Evolutionary conservation across 2,113 vertebrate genomes (phyloP), one percentile per base, ranked within the genome.

Genomic region (Picathartes gymnocephalus): DNA sequence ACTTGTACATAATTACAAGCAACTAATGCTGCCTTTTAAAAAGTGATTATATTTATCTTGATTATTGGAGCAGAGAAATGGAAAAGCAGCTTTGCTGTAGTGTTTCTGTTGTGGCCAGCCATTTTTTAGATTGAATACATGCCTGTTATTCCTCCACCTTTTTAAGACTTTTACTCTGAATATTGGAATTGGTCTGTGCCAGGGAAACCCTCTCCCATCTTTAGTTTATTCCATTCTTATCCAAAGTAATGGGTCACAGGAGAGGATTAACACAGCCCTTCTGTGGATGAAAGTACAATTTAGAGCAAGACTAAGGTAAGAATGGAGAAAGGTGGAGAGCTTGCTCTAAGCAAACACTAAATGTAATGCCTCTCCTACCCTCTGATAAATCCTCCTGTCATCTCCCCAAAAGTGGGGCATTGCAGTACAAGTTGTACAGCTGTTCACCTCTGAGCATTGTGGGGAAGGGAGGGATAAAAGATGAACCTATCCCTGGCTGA

Each of bases 301-400:
- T 69, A n/a, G 42, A 68, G 25, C 50, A 57, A 64, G 71, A 45
- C 51, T 24, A 24, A 54, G 50, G 47, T 78, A 39, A 76, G 57
- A 65, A 15, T 15, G 78, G 39, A 56, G n/a, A 56, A 90, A 50
- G n/a, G 70, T n/a, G 12, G 35, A 74, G 79, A 72, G 62, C 37
- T 82, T 79, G 25, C 44, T 88, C 50, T 73, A 60, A 72, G 68
- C 48, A 69, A 76, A 61, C 22, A 2, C 10, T 44, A 33, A 50
- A 44, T 19, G 11, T 53, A 58, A 42, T 19, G 28, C 73, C 62
- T 92, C 22, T 93, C 68, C 81, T 35, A 27, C 45, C 47, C 12
- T 83, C 62, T 70, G 86, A 71, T 81, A 91, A 95, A 79, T 76
- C 33, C 68, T 88, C 64, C 86, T 80, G n/a, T n/a, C n/a, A n/a